phyloP scores from a whole-genome alignment of 2,113 vertebrate genomes.

The Pseudorasbora parva region DNA sequence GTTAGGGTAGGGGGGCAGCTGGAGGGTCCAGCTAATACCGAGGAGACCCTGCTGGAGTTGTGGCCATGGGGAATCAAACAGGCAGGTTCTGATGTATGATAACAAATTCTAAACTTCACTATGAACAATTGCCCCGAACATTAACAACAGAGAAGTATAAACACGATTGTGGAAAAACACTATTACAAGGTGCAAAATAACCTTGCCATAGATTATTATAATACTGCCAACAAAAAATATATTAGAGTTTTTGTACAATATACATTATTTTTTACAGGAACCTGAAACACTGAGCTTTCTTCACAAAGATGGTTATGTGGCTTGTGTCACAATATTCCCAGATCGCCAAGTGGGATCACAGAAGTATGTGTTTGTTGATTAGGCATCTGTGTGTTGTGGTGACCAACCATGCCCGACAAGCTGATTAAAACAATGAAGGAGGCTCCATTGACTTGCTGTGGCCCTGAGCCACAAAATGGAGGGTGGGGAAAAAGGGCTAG shows the following conservation, averaged over 20 bases:
- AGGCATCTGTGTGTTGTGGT: conserved; percentile 65
- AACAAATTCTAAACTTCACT: background rate
- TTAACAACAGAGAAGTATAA: no score
- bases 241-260: no score
- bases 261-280: no score
- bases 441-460: conserved; percentile 74
- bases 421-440: conserved; percentile 80
- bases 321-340: conserved; percentile 34
- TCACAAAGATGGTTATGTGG: conserved; percentile 38
- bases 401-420: conserved; percentile 77
- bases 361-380: conserved; percentile 59
- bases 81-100: conserved; percentile 6
- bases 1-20: background rate
- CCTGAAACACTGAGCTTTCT: background rate
- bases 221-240: no score
- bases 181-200: no score
- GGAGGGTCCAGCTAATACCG: background rate
- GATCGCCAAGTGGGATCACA: conserved; percentile 59
- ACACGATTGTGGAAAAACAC: no score
- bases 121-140: background rate
- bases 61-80: background rate
- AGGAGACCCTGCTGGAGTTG: conserved; percentile 7
- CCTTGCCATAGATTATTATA: no score
- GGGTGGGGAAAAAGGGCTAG: conserved; percentile 15
- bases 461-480: conserved; percentile 71